Percentiles rank a stretch among this genome's conserved stretches.
Evolutionary conservation across 2,888 invertebrate genomes (phyloP).

Genomic region (Listrodromus nycthemerus): DNA sequence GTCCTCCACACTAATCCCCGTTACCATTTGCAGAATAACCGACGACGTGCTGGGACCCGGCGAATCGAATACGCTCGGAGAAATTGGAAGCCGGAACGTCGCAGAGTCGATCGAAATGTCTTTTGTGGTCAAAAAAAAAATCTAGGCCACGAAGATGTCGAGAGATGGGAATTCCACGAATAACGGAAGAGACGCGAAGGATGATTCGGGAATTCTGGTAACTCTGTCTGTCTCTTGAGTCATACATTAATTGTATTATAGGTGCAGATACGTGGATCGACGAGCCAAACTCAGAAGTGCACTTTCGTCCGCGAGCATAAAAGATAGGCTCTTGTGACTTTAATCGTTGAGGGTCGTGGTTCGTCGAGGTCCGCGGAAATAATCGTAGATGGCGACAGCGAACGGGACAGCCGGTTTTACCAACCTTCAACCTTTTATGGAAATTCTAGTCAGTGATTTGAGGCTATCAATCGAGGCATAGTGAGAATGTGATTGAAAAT

Average conservation of each 20-base stretch:
- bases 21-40: conserved; percentile 37
- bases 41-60: background rate
- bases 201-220: conserved; percentile 31
- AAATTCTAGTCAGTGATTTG: no score
- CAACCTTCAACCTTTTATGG: background rate
- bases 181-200: conserved; percentile 9
- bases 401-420: conserved; percentile 24
- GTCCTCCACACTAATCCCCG: conserved; percentile 43
- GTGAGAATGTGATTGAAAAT: no score
- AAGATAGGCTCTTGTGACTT: background rate
- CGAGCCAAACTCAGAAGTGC: background rate
- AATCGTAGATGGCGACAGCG: conserved; percentile 20
- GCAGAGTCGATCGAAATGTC: conserved; percentile 22
- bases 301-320: background rate
- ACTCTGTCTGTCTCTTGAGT: background rate
- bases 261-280: background rate
- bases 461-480: no score
- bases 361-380: background rate
- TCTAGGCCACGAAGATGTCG: background rate
- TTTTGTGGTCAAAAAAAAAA: conserved; percentile 19
- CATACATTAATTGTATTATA: background rate
- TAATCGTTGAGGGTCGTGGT: background rate
- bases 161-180: conserved; percentile 24
- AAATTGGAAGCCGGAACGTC: conserved; percentile 25
- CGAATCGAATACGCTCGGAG: conserved; percentile 1